phyloP scores from a whole-genome alignment of 2,888 invertebrate species.

The Polydrusus tereticollis region DNA sequence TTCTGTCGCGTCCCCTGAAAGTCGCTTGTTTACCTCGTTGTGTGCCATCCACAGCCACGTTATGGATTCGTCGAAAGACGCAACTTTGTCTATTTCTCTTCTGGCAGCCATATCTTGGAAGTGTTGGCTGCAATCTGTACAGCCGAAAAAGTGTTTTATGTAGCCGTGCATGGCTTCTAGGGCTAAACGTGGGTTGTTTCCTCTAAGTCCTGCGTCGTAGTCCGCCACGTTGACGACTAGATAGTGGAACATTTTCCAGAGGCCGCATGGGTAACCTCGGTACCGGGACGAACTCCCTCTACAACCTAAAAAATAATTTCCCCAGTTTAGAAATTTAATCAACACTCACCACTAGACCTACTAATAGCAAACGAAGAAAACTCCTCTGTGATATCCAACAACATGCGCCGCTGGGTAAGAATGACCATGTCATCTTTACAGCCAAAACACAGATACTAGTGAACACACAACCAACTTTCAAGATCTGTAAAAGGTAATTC shows the following conservation, averaged over 20 bases:
- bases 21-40: slow-evolving; percentile 90
- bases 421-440: no score
- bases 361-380: no score
- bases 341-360: no score
- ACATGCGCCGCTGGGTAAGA: no score
- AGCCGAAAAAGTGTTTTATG: slow-evolving; percentile 93
- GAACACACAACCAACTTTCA: no score
- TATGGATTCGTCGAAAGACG: slow-evolving; percentile 80
- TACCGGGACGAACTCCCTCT: slow-evolving; percentile 80
- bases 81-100: slow-evolving; percentile 78
- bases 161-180: slow-evolving; percentile 88
- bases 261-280: slow-evolving; percentile 93
- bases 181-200: slow-evolving; percentile 69
- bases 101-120: slow-evolving; percentile 87
- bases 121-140: slow-evolving; percentile 90
- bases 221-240: slow-evolving; percentile 84
- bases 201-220: slow-evolving; percentile 57
- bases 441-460: no score
- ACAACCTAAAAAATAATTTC: slow-evolving; percentile 71
- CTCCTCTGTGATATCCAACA: no score
- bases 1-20: slow-evolving; percentile 89
- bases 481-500: no score
- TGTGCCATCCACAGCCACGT: slow-evolving; percentile 96
- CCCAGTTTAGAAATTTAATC: background rate
- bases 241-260: slow-evolving; percentile 96